These are phyloP conservation scores for Agrilus planipennis DNA, from an alignment of 1,140 invertebrate species.

Conservation along the genomic window DNA sequence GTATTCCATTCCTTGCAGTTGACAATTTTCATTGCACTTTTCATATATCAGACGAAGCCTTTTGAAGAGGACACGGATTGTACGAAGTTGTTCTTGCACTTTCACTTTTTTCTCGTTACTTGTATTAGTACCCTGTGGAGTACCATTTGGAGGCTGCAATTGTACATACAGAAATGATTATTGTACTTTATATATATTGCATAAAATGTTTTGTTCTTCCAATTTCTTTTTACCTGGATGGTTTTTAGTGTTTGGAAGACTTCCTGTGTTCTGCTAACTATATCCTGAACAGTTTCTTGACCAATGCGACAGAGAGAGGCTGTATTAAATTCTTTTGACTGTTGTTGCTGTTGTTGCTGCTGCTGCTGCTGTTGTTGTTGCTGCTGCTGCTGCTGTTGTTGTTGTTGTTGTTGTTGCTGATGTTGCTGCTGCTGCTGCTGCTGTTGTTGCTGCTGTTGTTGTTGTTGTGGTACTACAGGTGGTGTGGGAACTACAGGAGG, in stretches of 20 bases:
- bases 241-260: constrained; percentile 74
- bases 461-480: constrained; percentile 31
- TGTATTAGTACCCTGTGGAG: constrained; percentile 48
- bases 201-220: constrained; percentile 49
- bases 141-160: constrained; percentile 57
- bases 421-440: not conserved
- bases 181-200: constrained; percentile 5
- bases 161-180: constrained; percentile 8
- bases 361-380: not conserved
- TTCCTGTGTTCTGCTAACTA: constrained; percentile 77
- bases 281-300: constrained; percentile 90
- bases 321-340: constrained; percentile 66
- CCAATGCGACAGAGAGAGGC: constrained; percentile 69
- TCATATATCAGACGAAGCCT: constrained; percentile 77
- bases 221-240: constrained; percentile 79
- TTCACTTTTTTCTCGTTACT: constrained; percentile 78
- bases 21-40: constrained; percentile 78
- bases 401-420: not conserved
- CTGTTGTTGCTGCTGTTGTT: too few species aligned
- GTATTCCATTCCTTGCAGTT: constrained; percentile 72
- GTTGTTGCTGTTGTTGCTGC: constrained; percentile 37
- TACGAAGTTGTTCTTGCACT: constrained; percentile 70
- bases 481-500: constrained; percentile 24
- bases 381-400: not conserved
- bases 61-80: constrained; percentile 68